Base-by-base conservation (phyloP, 2,888 invertebrate species). In the Troides aeacus region DNA sequence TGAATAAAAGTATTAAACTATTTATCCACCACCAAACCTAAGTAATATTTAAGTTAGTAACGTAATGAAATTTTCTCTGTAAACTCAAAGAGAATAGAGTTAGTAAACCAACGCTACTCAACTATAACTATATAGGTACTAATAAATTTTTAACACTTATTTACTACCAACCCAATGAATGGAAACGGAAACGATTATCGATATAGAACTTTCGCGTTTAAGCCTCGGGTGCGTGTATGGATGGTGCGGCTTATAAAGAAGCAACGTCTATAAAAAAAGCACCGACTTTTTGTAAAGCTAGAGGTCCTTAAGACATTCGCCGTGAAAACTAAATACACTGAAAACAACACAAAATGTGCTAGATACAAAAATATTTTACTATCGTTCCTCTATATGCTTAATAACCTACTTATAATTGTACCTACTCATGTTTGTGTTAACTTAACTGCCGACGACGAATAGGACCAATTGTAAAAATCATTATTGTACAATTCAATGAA, bases 11-110 rank as follows among this genome's bases (percentile, higher is more conserved):
- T 80, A 62, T 75, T 78, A 78, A 69, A 78, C 78, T 83, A 85
- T 84, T 86, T 83, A 85, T 89, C 90, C 90, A 84, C 84, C 90
- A 90, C 89, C 89, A 76, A 83, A 83, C 81, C 81, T 80, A 84
- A 84, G 82, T 87, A 85, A 84, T 82, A 86, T 86, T 85, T 83
- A 86, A 77, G 77, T 84, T 83, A 85, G 80, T 83, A 81, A 79
- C 81, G 75, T 79, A 79, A 81, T 83, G 82, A 78, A 80, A 67
- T 68, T 66, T 46, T 71, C 71, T 73, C 66, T 70, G 68, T 70
- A 64, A 70, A 68, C 60, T 39, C 50, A 74, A 69, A 72, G 5
- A n/a, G 18, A 12, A 6, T 70, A 56, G 71, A n/a, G 62, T 72
- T 69, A 68, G 67, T 66, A 61, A 64, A 68, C 66, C 69, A 60